Percentiles rank a stretch among this genome's conserved stretches.
phyloP scores from a whole-genome alignment of 2,113 vertebrate genomes.

The Plestiodon gilberti region DNA sequence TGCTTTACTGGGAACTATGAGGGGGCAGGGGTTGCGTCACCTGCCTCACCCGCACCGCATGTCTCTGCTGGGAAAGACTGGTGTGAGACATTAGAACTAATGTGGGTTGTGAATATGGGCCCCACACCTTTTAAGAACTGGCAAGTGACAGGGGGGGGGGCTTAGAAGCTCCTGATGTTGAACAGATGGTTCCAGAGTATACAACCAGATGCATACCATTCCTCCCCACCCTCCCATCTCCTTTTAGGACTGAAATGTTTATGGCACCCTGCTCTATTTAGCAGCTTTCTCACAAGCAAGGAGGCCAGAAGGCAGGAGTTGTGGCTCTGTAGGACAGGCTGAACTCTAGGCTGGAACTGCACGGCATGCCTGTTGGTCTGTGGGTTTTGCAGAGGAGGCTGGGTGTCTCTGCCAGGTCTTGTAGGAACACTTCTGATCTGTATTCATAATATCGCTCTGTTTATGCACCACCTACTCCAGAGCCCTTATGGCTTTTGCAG shows the following conservation, averaged over 20 bases:
- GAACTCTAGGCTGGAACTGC: background rate
- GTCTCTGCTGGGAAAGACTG: background rate
- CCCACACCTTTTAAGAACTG: background rate
- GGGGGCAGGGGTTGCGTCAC: too few relatives aligned
- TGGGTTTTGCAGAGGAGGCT: slow-evolving; percentile 7
- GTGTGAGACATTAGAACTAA: background rate
- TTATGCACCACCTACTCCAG: slow-evolving; percentile 7
- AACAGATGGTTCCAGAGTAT: background rate
- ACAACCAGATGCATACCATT: background rate
- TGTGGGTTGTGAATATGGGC: background rate
- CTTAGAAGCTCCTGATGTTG: background rate
- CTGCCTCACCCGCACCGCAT: too few relatives aligned
- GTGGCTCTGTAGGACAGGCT: background rate
- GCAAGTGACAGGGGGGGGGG: background rate
- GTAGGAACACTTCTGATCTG: slow-evolving; percentile 8
- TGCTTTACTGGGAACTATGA: too few relatives aligned
- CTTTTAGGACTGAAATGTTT: background rate
- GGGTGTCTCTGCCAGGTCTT: background rate
- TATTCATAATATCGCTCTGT: slow-evolving; percentile 6
- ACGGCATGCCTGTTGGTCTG: background rate
- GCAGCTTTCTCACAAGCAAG: background rate
- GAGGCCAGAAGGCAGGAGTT: background rate
- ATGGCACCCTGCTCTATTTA: background rate
- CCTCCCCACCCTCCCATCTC: background rate
- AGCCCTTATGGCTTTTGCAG: background rate